A percentile compares a stretch with the other conserved stretches of the same genome.
phyloP scores from a whole-genome alignment of 2,113 vertebrate species.

The Ctenodactylus gundi region DNA sequence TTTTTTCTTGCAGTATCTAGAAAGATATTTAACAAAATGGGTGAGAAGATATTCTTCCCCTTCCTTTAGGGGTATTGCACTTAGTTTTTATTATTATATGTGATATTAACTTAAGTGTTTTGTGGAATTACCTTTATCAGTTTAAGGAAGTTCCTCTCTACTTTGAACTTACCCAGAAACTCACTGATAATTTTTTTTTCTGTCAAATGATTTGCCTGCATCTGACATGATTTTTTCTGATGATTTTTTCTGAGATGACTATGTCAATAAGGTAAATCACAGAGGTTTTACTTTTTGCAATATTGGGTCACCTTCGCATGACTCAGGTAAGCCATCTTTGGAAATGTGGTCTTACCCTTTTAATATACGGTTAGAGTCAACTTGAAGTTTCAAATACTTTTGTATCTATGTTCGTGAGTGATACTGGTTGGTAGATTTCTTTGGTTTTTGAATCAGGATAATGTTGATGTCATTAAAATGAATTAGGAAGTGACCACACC shows the following conservation, averaged over 20 bases:
- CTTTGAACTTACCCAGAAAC: too few species aligned
- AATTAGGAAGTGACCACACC: background rate
- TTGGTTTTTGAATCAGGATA: background rate
- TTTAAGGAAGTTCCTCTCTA: background rate
- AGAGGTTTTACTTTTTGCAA: background rate
- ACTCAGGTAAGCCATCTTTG: background rate
- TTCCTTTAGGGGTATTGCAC: background rate
- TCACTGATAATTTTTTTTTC: background rate
- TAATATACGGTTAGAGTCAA: background rate
- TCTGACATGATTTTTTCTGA: background rate
- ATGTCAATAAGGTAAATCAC: background rate
- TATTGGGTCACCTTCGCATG: background rate
- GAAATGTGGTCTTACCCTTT: background rate
- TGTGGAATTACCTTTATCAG: background rate
- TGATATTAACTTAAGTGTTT: background rate
- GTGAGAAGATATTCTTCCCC: background rate
- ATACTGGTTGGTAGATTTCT: background rate
- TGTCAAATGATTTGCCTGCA: background rate
- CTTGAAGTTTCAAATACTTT: slow-evolving; percentile 1
- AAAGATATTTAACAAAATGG: background rate
- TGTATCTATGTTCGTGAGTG: background rate
- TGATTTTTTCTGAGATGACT: background rate
- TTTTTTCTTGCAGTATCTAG: background rate
- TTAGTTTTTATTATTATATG: background rate
- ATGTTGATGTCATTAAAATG: background rate